Percentiles rank a stretch among this genome's conserved stretches.
phyloP scores from a whole-genome alignment of 1,140 invertebrate genomes.

The Dendrolimus punctatus region DNA sequence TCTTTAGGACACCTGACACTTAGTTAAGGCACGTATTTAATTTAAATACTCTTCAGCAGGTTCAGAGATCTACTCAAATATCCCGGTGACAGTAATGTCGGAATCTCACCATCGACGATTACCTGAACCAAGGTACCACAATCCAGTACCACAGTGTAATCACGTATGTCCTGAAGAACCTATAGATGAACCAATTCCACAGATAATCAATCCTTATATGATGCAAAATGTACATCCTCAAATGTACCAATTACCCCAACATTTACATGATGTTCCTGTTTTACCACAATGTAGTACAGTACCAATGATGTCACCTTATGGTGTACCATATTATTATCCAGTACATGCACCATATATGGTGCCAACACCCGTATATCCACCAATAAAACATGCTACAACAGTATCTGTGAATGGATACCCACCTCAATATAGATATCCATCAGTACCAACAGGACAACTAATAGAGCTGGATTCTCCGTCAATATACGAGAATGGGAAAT shows the following conservation, averaged over 20 bases:
- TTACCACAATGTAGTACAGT: conserved; percentile 34
- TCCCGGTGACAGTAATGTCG: conserved; percentile 31
- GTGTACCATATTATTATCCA: conserved; percentile 58
- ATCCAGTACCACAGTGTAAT: conserved; percentile 19
- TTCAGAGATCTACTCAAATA: conserved; percentile 53
- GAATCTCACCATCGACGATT: conserved; percentile 30
- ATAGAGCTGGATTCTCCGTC: conserved; percentile 80
- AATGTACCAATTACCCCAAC: conserved; percentile 37
- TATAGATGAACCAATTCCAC: conserved; percentile 24
- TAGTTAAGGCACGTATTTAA: not conserved
- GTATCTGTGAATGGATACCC: conserved; percentile 63
- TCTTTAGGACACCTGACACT: not conserved
- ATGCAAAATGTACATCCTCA: conserved; percentile 30
- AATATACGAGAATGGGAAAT: conserved; percentile 49
- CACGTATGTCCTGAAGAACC: conserved; percentile 25
- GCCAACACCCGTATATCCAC: conserved; percentile 55
- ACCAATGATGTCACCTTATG: conserved; percentile 48
- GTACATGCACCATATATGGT: conserved; percentile 64
- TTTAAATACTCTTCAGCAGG: conserved; percentile 28
- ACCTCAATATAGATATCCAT: conserved; percentile 44
- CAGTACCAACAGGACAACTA: conserved; percentile 76
- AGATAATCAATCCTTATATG: conserved; percentile 38
- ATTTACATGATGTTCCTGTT: conserved; percentile 34
- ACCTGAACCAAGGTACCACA: conserved; percentile 21
- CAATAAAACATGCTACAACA: conserved; percentile 59